phyloP scores from a whole-genome alignment of 2,113 vertebrate genomes.

The Paraplagusia blochii region DNA sequence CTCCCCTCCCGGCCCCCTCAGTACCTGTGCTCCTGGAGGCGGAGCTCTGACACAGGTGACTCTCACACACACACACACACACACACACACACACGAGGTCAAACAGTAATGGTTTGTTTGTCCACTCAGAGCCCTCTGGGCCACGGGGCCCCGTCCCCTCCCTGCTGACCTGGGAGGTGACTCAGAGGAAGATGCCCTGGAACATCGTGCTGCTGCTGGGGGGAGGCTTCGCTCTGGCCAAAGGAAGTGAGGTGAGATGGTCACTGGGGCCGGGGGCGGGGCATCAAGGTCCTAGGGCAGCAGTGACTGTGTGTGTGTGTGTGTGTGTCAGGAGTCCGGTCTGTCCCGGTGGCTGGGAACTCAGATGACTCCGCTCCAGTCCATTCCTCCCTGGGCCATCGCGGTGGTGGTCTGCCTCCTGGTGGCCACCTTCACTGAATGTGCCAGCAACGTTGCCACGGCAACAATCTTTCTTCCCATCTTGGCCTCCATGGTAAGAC shows the following conservation, averaged over 20 bases:
- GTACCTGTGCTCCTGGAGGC: conserved; percentile 73
- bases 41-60: conserved; percentile 62
- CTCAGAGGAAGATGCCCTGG: conserved; percentile 92
- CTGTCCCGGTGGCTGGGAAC: conserved; percentile 87
- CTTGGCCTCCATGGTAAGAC: conserved; percentile 87
- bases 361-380: conserved; percentile 86
- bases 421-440: conserved; percentile 86
- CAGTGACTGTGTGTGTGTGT: not conserved
- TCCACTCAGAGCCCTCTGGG: conserved; percentile 54
- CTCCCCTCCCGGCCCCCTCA: conserved; percentile 83
- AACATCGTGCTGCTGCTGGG: conserved; percentile 90
- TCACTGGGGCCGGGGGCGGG: too few species aligned
- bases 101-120: not conserved
- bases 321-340: conserved; percentile 43
- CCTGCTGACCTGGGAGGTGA: conserved; percentile 87
- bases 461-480: conserved; percentile 94
- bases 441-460: conserved; percentile 91
- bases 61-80: conserved; percentile 8
- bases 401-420: conserved; percentile 79
- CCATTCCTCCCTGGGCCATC: conserved; percentile 80
- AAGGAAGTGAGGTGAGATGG: conserved; percentile 83
- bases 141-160: conserved; percentile 46
- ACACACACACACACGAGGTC: not conserved
- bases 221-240: conserved; percentile 93
- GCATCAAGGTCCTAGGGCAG: too few species aligned